These are phyloP conservation scores for Chaetops frenatus DNA, from an alignment of 2,113 vertebrate genomes.

Conservation along the genomic window DNA sequence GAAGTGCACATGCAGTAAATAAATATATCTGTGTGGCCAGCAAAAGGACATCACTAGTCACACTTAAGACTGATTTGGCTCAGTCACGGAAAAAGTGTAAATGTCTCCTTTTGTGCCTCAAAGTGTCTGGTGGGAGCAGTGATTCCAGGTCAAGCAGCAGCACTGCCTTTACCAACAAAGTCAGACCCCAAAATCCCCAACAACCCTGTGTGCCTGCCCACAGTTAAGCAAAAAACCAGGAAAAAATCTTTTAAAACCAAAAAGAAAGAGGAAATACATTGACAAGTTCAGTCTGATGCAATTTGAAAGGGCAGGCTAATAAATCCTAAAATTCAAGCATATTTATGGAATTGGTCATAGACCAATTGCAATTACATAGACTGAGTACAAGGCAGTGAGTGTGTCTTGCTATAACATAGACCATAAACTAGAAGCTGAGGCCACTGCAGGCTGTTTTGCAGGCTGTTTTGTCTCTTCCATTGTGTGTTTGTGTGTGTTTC, in stretches of 20 bases:
- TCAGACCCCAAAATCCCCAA: not conserved
- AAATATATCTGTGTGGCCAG: not conserved
- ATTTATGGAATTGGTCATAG: slow-evolving; percentile 55
- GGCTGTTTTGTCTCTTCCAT: slow-evolving; percentile 59
- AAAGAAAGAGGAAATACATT: slow-evolving; percentile 44
- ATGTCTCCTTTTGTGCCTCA: not conserved
- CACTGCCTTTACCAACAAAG: not conserved
- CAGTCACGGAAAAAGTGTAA: not conserved
- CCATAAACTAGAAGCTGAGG: slow-evolving; percentile 47
- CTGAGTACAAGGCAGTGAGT: not conserved
- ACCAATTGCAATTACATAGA: not conserved
- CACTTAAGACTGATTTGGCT: not conserved
- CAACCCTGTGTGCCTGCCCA: not conserved
- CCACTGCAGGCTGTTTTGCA: slow-evolving; percentile 43
- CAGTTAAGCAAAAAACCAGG: not conserved
- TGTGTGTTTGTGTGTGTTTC: not conserved
- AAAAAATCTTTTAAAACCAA: slow-evolving; percentile 46
- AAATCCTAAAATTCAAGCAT: slow-evolving; percentile 47
- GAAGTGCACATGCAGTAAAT: not conserved
- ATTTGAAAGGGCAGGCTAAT: slow-evolving; percentile 31
- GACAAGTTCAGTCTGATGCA: slow-evolving; percentile 34
- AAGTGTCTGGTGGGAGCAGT: not conserved
- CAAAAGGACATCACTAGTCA: not conserved
- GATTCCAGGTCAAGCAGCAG: not conserved
- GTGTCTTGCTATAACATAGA: slow-evolving; percentile 40